These are phyloP conservation scores for Pangasius macronema DNA, from an alignment of 2,797 vertebrate species.

Conservation along the genomic window DNA sequence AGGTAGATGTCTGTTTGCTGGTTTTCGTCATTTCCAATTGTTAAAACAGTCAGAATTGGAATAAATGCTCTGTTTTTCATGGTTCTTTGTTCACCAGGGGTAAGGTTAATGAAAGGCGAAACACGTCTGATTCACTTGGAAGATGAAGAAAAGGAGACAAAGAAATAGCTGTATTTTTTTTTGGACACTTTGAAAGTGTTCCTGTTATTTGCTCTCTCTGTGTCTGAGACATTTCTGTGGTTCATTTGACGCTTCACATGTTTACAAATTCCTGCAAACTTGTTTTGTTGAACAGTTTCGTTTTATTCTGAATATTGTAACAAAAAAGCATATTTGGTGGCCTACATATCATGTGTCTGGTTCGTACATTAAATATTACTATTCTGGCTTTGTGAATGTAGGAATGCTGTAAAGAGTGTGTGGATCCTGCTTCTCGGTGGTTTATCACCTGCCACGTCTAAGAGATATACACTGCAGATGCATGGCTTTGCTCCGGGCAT, in stretches of 20 bases:
- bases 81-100: slow-evolving; percentile 70
- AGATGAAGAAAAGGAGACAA: slow-evolving; percentile 85
- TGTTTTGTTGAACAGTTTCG: slow-evolving; percentile 16
- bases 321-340: slow-evolving; percentile 10
- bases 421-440: background rate
- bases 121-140: slow-evolving; percentile 80
- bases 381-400: background rate
- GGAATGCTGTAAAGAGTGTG: slow-evolving; percentile 6
- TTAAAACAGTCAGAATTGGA: background rate
- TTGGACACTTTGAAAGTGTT: slow-evolving; percentile 22
- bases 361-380: slow-evolving; percentile 4
- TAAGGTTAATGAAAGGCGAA: slow-evolving; percentile 77
- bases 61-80: background rate
- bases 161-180: slow-evolving; percentile 60
- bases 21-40: background rate
- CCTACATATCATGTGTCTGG: background rate
- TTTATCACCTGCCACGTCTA: slow-evolving; percentile 76
- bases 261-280: slow-evolving; percentile 27
- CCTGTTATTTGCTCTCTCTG: slow-evolving; percentile 1
- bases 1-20: slow-evolving; percentile 65
- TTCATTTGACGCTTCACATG: slow-evolving; percentile 20
- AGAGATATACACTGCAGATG: slow-evolving; percentile 87
- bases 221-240: background rate
- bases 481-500: slow-evolving; percentile 84
- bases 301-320: slow-evolving; percentile 31